Conservation (phyloP, 2,888 invertebrate species). For the Pristionchus arcanus region DNA sequence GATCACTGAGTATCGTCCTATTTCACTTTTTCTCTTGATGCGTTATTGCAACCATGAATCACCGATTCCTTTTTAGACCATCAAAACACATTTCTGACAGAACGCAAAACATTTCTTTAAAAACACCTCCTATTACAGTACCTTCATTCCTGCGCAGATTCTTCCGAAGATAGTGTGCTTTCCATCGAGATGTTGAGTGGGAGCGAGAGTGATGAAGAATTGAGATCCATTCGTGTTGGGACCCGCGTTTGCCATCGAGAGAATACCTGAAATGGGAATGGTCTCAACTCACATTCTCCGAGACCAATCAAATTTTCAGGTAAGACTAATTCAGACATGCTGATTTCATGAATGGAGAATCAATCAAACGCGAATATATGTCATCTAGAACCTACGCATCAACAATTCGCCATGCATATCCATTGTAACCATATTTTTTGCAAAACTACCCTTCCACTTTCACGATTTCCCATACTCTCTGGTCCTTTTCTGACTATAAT, state of each 20-base stretch:
- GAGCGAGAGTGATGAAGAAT: slow-evolving; percentile 96
- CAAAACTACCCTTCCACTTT: too few species aligned
- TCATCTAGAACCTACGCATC: neutral
- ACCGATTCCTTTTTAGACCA: neutral
- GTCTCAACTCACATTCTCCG: too few species aligned
- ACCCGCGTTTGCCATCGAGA: slow-evolving; percentile 95
- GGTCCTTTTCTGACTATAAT: neutral
- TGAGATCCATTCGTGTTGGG: slow-evolving; percentile 97
- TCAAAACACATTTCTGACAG: too few species aligned
- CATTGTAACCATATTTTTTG: neutral
- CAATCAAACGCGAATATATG: neutral
- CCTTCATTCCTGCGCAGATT: slow-evolving; percentile 77
- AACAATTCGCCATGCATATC: neutral
- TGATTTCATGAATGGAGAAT: neutral
- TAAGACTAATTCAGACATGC: too few species aligned
- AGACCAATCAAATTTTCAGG: too few species aligned
- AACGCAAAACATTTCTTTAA: too few species aligned
- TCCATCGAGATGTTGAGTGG: slow-evolving; percentile 97
- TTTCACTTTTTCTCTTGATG: too few species aligned
- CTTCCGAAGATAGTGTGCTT: slow-evolving; percentile 95
- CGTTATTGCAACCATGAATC: neutral
- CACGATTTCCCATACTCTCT: neutral
- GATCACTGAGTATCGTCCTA: too few species aligned
- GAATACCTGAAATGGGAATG: slow-evolving; percentile 55
- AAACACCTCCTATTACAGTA: too few species aligned